A percentile compares a stretch with the other conserved stretches of the same genome.
Conservation (phyloP, 2,113 vertebrate genomes). For the Ranitomeya variabilis region DNA sequence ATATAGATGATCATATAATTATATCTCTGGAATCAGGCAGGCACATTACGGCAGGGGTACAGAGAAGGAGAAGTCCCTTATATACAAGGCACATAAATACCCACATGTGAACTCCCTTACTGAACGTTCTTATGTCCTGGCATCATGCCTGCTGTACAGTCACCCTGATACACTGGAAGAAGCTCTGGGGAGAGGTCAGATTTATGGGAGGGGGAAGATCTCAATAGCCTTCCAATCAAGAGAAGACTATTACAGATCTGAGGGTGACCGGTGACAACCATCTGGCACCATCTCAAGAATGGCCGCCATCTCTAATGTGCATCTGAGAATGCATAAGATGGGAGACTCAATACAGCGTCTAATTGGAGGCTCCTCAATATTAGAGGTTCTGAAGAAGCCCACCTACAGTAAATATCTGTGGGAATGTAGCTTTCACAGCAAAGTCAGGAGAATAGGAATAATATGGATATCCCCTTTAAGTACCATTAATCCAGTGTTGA, state of each 20-base stretch:
- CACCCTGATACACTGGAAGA: background rate
- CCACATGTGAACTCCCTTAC: background rate
- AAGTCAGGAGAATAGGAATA: background rate
- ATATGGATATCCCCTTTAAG: background rate
- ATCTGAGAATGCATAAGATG: too few relatives aligned
- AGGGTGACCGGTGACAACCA: too few relatives aligned
- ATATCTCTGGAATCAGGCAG: constrained; percentile 3
- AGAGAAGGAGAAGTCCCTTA: background rate
- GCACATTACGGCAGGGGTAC: background rate
- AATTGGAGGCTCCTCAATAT: too few relatives aligned
- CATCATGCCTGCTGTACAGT: background rate
- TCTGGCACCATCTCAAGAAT: too few relatives aligned
- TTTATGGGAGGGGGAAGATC: background rate
- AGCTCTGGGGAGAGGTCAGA: too few relatives aligned
- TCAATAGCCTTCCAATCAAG: background rate
- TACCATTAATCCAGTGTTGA: background rate
- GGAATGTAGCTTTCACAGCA: background rate
- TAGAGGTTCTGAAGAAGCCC: background rate
- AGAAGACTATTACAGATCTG: too few relatives aligned
- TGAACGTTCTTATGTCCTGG: background rate
- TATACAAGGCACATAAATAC: constrained; percentile 23
- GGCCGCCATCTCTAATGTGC: too few relatives aligned
- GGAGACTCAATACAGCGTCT: too few relatives aligned
- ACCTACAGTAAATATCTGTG: background rate
- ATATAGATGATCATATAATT: background rate